Evolutionary conservation across 2,797 vertebrate species (phyloP), one percentile per base, ranked within the genome.

Genomic region (Muraenolepis orangiensis): DNA sequence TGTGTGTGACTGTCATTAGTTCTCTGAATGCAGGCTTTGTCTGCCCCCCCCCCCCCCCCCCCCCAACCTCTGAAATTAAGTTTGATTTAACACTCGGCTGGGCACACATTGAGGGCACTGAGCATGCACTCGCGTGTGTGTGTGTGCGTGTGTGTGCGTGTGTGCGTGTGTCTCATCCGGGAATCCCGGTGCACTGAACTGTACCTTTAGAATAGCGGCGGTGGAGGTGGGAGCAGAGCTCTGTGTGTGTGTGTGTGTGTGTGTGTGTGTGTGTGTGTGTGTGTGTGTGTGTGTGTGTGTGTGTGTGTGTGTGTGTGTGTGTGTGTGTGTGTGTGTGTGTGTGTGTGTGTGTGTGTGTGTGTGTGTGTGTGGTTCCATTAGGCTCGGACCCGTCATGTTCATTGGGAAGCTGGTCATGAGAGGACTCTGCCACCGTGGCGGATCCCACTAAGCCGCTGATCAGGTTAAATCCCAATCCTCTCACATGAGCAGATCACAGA

Each of bases 1-100:
- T 87, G 78, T 83, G 84, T 64, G 72, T 71, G 76, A 74, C 83
- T 82, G 83, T 80, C 79, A 72, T 82, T 76, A 82, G 84, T 85
- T 70, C 69, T 67, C 74, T 79, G 73, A 85, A 90, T 87, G 77
- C 79, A 73, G 81, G 78, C 83, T 84, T 88, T 90, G 87, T 88
- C 81, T 77, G 81, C 73, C 82, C 82, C 86, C 85, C 87, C 84
- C 75, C 5, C 73, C 81, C 82, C 86, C 84, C 87, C 82, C 76
- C 5, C 73, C 80, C 83, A 86, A 40, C 32, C 84, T 81, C 87
- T 89, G 86, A 90, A 91, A 88, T 89, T 81, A 87, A 91, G 87
- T 88, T 84, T 81, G 84, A 90, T 91, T 90, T 91, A 89, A 90
- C 89, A 91, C 88, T 90, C 85, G 88, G 82, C 87, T 81, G 82